A percentile compares a stretch with the other conserved stretches of the same genome.
These are phyloP conservation scores for Leptopilina clavipes DNA, from an alignment of 1,140 invertebrate genomes.

Conservation along the genomic window DNA sequence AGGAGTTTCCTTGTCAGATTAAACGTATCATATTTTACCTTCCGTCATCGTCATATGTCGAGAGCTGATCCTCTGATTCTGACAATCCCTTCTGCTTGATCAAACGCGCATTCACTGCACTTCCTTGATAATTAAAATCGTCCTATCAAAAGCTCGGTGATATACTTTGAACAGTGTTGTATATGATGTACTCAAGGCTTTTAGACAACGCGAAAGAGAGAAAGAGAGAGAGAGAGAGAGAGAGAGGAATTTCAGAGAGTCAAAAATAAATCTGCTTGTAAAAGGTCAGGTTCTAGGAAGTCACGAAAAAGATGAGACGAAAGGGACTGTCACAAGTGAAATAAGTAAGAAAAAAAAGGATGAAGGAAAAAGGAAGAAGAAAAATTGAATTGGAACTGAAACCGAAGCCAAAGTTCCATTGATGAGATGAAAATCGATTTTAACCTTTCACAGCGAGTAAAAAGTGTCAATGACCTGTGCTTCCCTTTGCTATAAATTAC, in stretches of 20 bases:
- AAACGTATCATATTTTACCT: neutral
- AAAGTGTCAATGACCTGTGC: neutral
- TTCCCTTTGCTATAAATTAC: neutral
- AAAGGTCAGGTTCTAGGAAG: constrained; percentile 26
- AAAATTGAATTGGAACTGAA: constrained; percentile 9
- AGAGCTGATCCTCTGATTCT: constrained; percentile 7
- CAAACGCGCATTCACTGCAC: constrained; percentile 12
- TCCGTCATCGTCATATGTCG: neutral
- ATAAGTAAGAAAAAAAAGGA: neutral
- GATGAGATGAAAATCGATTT: constrained; percentile 25
- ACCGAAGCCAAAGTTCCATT: neutral
- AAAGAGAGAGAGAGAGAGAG: neutral
- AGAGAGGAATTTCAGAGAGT: constrained; percentile 2
- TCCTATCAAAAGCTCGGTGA: neutral
- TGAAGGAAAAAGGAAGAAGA: neutral
- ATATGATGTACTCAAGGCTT: neutral
- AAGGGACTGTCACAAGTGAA: neutral
- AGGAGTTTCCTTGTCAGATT: neutral
- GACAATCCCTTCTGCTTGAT: constrained; percentile 24
- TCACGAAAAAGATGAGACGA: constrained; percentile 24
- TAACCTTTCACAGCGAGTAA: neutral
- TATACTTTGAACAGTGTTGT: constrained; percentile 2
- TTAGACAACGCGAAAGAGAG: neutral
- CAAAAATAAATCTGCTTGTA: constrained; percentile 16
- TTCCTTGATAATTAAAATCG: constrained; percentile 32